These are phyloP conservation scores for Ormyrus thymus DNA, from an alignment of 2,888 invertebrate genomes.

Conservation along the genomic window DNA sequence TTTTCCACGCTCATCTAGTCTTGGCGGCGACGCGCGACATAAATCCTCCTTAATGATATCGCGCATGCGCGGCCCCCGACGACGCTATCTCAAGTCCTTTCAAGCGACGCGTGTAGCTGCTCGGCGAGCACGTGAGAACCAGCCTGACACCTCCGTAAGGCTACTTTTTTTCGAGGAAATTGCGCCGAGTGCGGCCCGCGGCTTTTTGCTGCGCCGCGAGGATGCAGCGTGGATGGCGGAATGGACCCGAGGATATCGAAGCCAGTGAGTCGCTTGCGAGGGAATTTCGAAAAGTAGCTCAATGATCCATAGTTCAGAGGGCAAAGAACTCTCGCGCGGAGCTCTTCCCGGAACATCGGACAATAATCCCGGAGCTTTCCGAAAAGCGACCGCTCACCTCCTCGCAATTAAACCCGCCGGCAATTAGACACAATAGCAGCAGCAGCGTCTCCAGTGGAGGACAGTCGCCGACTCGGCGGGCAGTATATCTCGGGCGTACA, in stretches of 20 bases:
- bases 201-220: slow-evolving; percentile 7
- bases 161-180: slow-evolving; percentile 10
- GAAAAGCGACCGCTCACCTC: too few relatives aligned
- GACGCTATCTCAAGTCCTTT: slow-evolving; percentile 27
- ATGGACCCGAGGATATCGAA: background rate
- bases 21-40: slow-evolving; percentile 60
- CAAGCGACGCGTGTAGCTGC: background rate
- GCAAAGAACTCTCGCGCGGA: too few relatives aligned
- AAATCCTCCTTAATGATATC: slow-evolving; percentile 73
- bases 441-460: too few relatives aligned
- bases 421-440: too few relatives aligned
- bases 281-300: too few relatives aligned
- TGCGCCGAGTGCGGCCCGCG: background rate
- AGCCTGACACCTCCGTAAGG: slow-evolving; percentile 34
- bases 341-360: too few relatives aligned
- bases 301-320: too few relatives aligned
- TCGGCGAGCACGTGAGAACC: slow-evolving; percentile 43
- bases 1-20: slow-evolving; percentile 29
- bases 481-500: too few relatives aligned
- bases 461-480: too few relatives aligned
- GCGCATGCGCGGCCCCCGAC: slow-evolving; percentile 59
- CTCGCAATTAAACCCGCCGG: too few relatives aligned
- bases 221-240: slow-evolving; percentile 29
- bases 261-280: too few relatives aligned
- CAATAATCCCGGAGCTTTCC: too few relatives aligned